Conservation (phyloP, 2,113 vertebrate species). For the Atrichornis clamosus region DNA sequence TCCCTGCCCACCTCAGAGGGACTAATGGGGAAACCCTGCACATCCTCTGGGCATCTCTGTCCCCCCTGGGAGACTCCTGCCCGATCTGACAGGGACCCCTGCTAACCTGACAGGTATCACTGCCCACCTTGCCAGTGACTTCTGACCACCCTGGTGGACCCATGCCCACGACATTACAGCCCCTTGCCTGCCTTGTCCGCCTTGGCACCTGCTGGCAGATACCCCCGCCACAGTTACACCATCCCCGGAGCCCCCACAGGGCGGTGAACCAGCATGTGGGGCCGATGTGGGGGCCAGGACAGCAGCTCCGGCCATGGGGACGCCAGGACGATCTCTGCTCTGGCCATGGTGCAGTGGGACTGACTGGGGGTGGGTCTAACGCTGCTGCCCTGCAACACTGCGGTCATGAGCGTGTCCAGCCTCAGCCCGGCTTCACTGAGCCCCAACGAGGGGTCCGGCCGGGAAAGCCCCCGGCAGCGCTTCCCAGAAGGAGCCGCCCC, state of each 20-base stretch:
- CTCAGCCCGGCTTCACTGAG: neutral
- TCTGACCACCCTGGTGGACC: neutral
- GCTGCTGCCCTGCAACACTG: too few species aligned
- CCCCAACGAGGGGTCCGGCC: neutral
- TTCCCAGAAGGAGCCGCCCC: constrained; percentile 45
- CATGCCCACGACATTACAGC: neutral
- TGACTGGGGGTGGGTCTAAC: rapidly evolving
- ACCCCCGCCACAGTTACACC: neutral
- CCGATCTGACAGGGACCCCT: neutral
- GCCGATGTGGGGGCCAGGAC: neutral
- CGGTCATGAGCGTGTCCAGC: rapidly evolving
- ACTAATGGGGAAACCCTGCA: neutral
- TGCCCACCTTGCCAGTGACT: neutral
- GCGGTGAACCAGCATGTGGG: neutral
- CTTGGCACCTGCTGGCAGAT: neutral
- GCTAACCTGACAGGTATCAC: too few species aligned
- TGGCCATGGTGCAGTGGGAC: neutral
- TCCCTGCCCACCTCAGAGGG: neutral
- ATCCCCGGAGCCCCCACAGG: neutral
- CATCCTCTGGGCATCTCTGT: neutral
- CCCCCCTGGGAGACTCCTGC: too few species aligned
- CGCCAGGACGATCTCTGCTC: rapidly evolving
- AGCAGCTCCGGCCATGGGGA: neutral
- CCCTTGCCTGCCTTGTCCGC: neutral
- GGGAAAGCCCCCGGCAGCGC: constrained; percentile 14